Percentiles rank a stretch among this genome's conserved stretches.
Conservation (phyloP, 2,888 invertebrate genomes). For the Bruchidius siliquastri region DNA sequence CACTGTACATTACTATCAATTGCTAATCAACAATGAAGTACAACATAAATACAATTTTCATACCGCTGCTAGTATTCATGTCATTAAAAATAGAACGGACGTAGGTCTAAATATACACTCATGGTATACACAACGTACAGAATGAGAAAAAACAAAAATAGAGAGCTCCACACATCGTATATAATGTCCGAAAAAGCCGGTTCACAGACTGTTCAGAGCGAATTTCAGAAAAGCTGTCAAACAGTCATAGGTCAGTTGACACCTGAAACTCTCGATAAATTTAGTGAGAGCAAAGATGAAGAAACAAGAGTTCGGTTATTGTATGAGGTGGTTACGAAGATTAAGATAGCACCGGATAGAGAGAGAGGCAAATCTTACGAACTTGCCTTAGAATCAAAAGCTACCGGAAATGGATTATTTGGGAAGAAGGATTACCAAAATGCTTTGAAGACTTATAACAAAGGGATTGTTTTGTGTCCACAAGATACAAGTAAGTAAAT, state of each 20-base stretch:
- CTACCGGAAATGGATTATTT: conserved; percentile 69
- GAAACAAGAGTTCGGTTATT: conserved; percentile 62
- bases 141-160: background rate
- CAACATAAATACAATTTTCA: background rate
- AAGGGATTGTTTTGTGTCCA: conserved; percentile 64
- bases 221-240: conserved; percentile 61
- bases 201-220: background rate
- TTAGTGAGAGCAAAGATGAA: conserved; percentile 59
- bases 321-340: conserved; percentile 45
- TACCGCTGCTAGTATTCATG: background rate
- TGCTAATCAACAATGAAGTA: background rate
- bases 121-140: background rate
- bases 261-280: conserved; percentile 58
- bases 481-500: conserved; percentile 59
- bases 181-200: background rate
- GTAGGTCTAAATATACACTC: background rate
- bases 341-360: conserved; percentile 31
- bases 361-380: conserved; percentile 52
- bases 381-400: conserved; percentile 61
- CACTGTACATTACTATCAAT: background rate
- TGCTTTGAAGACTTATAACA: conserved; percentile 66
- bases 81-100: background rate
- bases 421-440: conserved; percentile 63
- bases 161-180: background rate
- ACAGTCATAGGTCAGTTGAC: conserved; percentile 45